Base-by-base conservation (phyloP, 2,888 invertebrate species). In the Pachycephus smyrnensis region DNA sequence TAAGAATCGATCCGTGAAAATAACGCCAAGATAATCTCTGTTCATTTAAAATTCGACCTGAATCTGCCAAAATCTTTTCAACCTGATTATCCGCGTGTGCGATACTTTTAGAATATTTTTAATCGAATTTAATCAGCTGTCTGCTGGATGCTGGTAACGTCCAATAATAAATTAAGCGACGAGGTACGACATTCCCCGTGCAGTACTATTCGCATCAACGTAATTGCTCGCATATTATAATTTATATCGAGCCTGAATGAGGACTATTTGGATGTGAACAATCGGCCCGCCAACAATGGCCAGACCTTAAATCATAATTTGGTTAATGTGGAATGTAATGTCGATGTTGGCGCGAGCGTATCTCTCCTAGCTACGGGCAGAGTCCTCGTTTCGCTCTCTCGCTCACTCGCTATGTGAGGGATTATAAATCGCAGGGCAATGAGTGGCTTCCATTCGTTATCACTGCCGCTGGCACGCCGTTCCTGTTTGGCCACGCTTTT, bases 291-390 rank as follows among this genome's bases (percentile, higher is more conserved):
- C 88, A 88, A 89, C 89, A 89, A 89, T 90, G 87, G 55, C 89
- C 82, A 81, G 87, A 86, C 89, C 89, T 90, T 91, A 91, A 90
- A 91, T 91, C 90, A 91, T 90, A 89, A 91, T 91, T 90, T 91
- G 90, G 90, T 90, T 91, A 90, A 90, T 90, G 89, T 88, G 91
- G 90, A 90, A 90, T 90, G 90, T 89, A 89, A 90, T 88, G 90
- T 90, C 90, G 89, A 90, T 89, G 89, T 86, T 87, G 86, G 86
- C 86, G 87, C 85, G 86, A 86, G 86, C 86, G 76, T 76, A 88
- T 88, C 86, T 85, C 87, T 88, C 55, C 85, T 84, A 86, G 81
- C 86, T 85, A 87, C 84, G 83, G 85, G 84, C 85, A 84, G 83
- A 82, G 81, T 81, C 80, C 80, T 81, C 79, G 78, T 75, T 76